Conservation (phyloP, 1,140 invertebrate species). For the Druon quercuslanigerum region DNA sequence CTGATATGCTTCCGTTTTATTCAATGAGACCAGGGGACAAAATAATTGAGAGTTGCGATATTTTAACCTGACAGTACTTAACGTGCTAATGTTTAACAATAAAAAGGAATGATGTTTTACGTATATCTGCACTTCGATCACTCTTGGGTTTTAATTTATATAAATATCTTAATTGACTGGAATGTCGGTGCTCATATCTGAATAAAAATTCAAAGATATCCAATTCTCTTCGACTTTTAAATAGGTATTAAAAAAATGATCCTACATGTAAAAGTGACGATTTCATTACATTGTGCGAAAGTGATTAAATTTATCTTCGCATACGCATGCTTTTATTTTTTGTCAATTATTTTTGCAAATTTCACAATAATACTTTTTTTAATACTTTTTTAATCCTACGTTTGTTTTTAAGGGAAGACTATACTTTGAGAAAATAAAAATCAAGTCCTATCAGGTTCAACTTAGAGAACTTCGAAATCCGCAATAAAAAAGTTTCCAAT, state of each 20-base stretch:
- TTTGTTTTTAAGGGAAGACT: not conserved
- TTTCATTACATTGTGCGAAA: no score
- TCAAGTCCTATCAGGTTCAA: no score
- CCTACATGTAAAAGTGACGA: not conserved
- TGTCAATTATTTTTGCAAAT: no score
- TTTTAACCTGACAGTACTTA: no score
- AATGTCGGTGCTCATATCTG: not conserved
- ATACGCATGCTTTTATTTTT: no score
- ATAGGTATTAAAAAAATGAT: not conserved
- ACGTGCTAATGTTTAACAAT: no score
- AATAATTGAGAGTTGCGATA: not conserved
- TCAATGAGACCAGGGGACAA: not conserved
- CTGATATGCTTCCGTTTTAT: constrained; percentile 14
- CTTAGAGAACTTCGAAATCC: no score
- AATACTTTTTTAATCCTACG: no score
- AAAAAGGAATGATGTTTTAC: no score
- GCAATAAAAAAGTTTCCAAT: no score
- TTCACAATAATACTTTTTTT: no score
- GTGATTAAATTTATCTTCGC: no score
- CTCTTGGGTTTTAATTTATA: not conserved
- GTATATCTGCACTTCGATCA: not conserved
- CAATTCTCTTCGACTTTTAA: not conserved
- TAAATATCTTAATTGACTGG: constrained; percentile 11
- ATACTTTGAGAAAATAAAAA: not conserved
- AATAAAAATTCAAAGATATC: not conserved